Base-by-base conservation (phyloP, 2,113 vertebrate species). In the Girardinichthys multiradiatus region DNA sequence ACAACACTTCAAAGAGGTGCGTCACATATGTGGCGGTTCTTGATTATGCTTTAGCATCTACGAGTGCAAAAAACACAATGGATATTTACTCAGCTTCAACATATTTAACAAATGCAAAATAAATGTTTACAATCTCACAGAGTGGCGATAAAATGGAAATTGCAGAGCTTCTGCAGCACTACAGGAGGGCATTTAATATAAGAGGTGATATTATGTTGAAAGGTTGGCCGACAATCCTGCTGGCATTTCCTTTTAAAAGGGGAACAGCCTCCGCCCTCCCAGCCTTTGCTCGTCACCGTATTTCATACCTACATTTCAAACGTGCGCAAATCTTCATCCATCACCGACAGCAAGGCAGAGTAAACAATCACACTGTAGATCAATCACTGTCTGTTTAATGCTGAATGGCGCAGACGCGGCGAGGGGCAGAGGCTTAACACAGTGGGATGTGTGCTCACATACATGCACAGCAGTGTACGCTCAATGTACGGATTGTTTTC, bases 361-460 rank as follows among this genome's bases (percentile, higher is more conserved):
- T 87, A 92, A 92, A 93, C 90, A 93, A 87, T 92, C 87, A 86
- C 76, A 77, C 78, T 27, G 70, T 70, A 81, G 86, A 93, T 93
- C 91, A 87, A 93, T 93, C 91, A 93, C 81, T 87, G 86, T 91
- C 91, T 90, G 83, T 85, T 94, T 93, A 92, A 93, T 91, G 89
- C 79, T 11, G 69, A 8, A 19, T 64, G n/a, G 76, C 21, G 37
- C 54, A 19, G 35, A 28, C 57, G 68, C 57, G 69, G 35, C 33
- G 17, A 71, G 82, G 70, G 63, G 74, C 70, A 39, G 77, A 70
- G 76, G 60, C 45, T 76, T 35, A 72, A 76, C 21, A 4, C 31
- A 0, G 70, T 9, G 63, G 73, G 76, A 11, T 74, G 83, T 78
- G 69, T 28, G 61, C 70, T 68, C 68, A 72, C 76, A 61, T 37